Conservation (phyloP, 2,888 invertebrate species). For the Cosmia pyralina region DNA sequence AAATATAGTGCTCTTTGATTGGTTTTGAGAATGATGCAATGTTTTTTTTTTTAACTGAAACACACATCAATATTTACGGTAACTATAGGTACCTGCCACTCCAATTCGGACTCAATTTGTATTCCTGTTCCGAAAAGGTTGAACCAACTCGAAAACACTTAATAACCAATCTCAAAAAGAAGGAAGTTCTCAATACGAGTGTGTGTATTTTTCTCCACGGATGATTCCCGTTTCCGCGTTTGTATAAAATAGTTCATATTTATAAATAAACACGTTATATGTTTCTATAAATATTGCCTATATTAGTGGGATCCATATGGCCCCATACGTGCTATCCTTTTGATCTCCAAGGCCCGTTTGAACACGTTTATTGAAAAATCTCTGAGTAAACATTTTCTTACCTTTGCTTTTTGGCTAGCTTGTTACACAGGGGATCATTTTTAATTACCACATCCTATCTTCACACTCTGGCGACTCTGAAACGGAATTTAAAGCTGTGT, state of each 20-base stretch:
- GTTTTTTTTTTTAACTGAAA: slow-evolving; percentile 29
- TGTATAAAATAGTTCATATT: slow-evolving; percentile 51
- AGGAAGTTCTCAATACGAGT: slow-evolving; percentile 45
- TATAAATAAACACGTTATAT: slow-evolving; percentile 45
- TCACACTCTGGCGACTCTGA: slow-evolving; percentile 34
- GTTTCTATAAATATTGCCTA: slow-evolving; percentile 51
- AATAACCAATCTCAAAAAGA: slow-evolving; percentile 43
- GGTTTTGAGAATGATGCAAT: background rate
- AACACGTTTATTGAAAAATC: slow-evolving; percentile 48
- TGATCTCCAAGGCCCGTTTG: slow-evolving; percentile 55
- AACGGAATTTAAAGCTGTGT: slow-evolving; percentile 52
- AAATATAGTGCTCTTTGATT: slow-evolving; percentile 17
- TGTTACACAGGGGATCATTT: slow-evolving; percentile 35
- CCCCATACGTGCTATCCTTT: slow-evolving; percentile 51
- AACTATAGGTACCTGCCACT: slow-evolving; percentile 16
- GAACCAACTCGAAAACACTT: slow-evolving; percentile 40
- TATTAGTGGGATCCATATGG: slow-evolving; percentile 59
- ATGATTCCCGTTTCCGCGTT: slow-evolving; percentile 42
- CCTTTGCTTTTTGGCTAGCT: slow-evolving; percentile 42
- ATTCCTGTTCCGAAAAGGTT: slow-evolving; percentile 37
- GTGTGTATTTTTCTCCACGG: slow-evolving; percentile 46
- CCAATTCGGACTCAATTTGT: slow-evolving; percentile 36
- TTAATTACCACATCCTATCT: slow-evolving; percentile 57
- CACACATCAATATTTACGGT: slow-evolving; percentile 28
- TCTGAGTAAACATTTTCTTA: slow-evolving; percentile 44